Evolutionary conservation across 2,113 vertebrate species (phyloP), one percentile per base, ranked within the genome.

Genomic region (Cariama cristata): DNA sequence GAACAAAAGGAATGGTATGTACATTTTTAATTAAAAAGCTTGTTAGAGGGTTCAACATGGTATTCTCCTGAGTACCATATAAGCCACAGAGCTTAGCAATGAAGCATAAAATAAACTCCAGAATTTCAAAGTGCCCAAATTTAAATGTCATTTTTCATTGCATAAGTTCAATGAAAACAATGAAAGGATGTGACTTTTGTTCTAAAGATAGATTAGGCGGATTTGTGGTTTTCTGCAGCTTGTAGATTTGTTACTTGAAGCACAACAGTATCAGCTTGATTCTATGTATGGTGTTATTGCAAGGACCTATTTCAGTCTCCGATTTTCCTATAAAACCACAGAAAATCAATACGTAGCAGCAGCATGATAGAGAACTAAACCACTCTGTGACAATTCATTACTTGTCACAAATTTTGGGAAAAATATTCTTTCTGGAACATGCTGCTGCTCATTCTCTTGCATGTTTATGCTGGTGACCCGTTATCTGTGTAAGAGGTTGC

Each of bases 171-270:
- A 49, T 93, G 96, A 93, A 73, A 96, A 97, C 96, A 97, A 96
- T 96, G 94, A 90, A 83, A 96, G 95, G 97, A 96, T 96, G 94
- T 96, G 96, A 97, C 95, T 96, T 96, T 66, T 40, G 93, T 75
- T 96, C 96, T 93, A 96, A 96, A 97, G 90, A 95, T 94, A 94
- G 93, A 86, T n/a, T 42, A 11, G 89, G 95, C 55, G 4, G 91
- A 91, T 67, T 21, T 91, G 97, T 30, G 96, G 91, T 80, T 97
- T 90, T 93, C 87, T 95, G 96, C 93, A 90, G 86, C 89, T 56
- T 66, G 60, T 42, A 5, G 38, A 4, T 82, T 69, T 47, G 74
- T 69, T 45, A 79, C 35, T 81, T 30, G 58, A n/a, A 76, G 91
- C 69, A 63, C 81, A 80, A 3, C 38, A 67, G 75, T 42, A 44